Base-by-base conservation (phyloP, 2,888 invertebrate species). In the Chromoteleia sp. region DNA sequence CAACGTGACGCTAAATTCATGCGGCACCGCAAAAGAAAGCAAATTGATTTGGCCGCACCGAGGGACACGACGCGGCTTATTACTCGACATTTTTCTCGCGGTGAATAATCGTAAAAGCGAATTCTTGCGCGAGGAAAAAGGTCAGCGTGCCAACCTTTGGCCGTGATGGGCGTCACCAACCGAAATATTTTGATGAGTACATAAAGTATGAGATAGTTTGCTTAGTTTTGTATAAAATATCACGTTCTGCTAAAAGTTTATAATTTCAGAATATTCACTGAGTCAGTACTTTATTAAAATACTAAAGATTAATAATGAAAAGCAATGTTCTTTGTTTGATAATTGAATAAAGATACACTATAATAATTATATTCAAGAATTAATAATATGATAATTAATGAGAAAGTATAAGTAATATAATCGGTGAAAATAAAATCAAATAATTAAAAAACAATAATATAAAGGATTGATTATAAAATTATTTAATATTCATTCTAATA, bases 31-130 rank as follows among this genome's bases (percentile, higher is more conserved):
- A 41, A 74, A 68, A 80, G 54, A 74, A 68, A 68, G 45, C 59
- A 80, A 74, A 61, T 74, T 61, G 79, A 80, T 68, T 74, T 61
- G 41, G 36, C 68, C 52, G 68, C 54, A 48, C 39, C 50, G 52
- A 52, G 29, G 8, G 59, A 59, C 67, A 73, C 41, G 67, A 36
- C 36, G 67, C 58, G 61, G 43, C 61, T 67, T 73, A 79, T 79
- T 79, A 73, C 73, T 52, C 29, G 67, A 65, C 65, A 73, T 79
- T 79, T 79, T 73, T 73, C 52, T 65, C 58, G 70, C 33, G 41
- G 36, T 63, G 61, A 54, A 65, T 63, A 65, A 70, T 70, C 58
- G 65, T 58, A 65, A 58, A 78, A 65, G 50, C 19, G n/a, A 65
- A 78, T 70, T 63, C 61, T 61, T 68, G 29, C 12, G 33, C 33